Evolutionary conservation across 30 jellyfish, hydroid and myxozoan genomes (phyloP).

Genomic region (Phacellophora camtschatica): DNA sequence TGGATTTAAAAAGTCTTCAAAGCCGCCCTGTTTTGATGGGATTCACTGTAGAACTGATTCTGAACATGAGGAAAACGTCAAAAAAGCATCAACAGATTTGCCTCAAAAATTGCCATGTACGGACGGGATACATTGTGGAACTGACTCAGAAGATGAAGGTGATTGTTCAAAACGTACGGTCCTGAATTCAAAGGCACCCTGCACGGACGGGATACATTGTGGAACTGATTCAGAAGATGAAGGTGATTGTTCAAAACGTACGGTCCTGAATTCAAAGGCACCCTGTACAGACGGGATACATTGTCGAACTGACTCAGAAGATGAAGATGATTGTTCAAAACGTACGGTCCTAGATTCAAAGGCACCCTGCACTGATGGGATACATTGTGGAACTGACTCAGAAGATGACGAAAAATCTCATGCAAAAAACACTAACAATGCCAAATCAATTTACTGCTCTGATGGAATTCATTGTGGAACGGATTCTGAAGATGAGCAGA

Average conservation of each 20-base stretch:
- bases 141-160: too few relatives aligned
- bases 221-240: conserved; percentile 73
- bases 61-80: conserved; percentile 5
- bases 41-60: conserved; percentile 28
- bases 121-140: too few relatives aligned
- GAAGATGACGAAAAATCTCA: conserved; percentile 38
- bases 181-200: too few relatives aligned
- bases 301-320: conserved; percentile 68
- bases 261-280: background rate
- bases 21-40: conserved; percentile 3
- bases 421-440: background rate
- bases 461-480: conserved; percentile 74
- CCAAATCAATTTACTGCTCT: conserved; percentile 17
- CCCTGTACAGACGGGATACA: conserved; percentile 54
- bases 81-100: too few relatives aligned
- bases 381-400: conserved; percentile 76
- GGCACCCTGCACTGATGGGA: conserved; percentile 55
- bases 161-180: background rate
- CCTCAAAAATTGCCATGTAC: background rate
- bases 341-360: background rate
- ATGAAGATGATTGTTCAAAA: background rate
- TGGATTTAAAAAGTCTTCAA: background rate
- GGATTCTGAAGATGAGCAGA: conserved; percentile 40
- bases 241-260: background rate
- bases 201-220: conserved; percentile 73